Base-by-base conservation (phyloP, 2,797 vertebrate species). In the Podargus strigoides region DNA sequence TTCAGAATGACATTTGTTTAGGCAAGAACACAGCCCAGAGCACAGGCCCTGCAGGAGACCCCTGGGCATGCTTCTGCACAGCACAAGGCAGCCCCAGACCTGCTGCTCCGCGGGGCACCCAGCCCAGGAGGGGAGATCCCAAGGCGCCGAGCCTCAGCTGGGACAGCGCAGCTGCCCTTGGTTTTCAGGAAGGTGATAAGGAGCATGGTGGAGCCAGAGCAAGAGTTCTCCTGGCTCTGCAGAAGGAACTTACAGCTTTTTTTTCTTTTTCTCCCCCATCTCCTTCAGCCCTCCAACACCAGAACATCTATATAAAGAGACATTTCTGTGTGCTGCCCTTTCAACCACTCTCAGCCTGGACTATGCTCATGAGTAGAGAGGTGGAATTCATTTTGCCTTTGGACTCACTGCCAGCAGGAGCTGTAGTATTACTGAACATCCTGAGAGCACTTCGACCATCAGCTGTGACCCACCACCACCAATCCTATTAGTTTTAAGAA, bases 71-170 rank as follows among this genome's bases (percentile, higher is more conserved):
- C 23, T 77, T 72, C 53, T 20, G 24, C 3, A 1, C 49, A 67
- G 42, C 52, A 56, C 0, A 0, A 0, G n/a, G 30, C 4, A 7
- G 22, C 4, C 34, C 27, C 20, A 67, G 44, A 49, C 26, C 22
- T 41, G 32, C 27, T 55, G 41, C 27, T 52, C 23, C 8, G 12
- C 1, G 4, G 23, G 30, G 9, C 3, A 0, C 21, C 36, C 4
- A 1, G 30, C 4, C 19, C 4, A 1, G 53, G 8, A 60, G 41
- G 22, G 47, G 22, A 79, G 14, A 1, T 64, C 16, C 75, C 1
- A 1, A 30, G 17, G 7, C 4, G 11, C 24, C 0, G 5, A 83
- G 62, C 32, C 78, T 41, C 0, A 7, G 18, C 67, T 47, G 37
- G 47, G 24, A 5, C 0, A 1, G 26, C 17, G 9, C 32, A 47